phyloP scores from a whole-genome alignment of 2,113 vertebrate species.

The Toxotes jaculatrix region DNA sequence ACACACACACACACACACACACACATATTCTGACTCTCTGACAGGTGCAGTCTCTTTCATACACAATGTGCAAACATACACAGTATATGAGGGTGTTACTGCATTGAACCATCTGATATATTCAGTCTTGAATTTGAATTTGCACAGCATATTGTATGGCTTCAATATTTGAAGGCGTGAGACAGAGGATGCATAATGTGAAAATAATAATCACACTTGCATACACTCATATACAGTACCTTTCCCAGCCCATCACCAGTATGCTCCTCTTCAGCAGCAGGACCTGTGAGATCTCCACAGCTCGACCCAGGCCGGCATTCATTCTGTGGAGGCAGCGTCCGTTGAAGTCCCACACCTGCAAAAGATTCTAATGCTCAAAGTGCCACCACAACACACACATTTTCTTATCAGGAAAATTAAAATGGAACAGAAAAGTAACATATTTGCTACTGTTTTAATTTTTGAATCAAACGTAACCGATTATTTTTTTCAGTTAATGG shows the following conservation, averaged over 20 bases:
- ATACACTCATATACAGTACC: slow-evolving; percentile 40
- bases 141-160: not conserved
- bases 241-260: slow-evolving; percentile 80
- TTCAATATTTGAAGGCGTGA: not conserved
- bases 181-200: not conserved
- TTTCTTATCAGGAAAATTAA: not conserved
- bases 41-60: slow-evolving; percentile 6
- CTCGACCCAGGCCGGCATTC: slow-evolving; percentile 74
- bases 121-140: not conserved
- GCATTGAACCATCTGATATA: not conserved
- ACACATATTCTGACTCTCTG: slow-evolving; percentile 1
- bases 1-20: slow-evolving; percentile 14
- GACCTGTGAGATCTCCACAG: slow-evolving; percentile 81
- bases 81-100: not conserved
- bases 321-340: slow-evolving; percentile 85
- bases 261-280: slow-evolving; percentile 81
- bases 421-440: not conserved
- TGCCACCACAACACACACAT: not conserved
- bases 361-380: not conserved
- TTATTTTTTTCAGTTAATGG: not conserved
- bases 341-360: slow-evolving; percentile 88
- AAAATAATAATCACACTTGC: not conserved
- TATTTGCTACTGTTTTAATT: not conserved
- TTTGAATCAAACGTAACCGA: too few relatives aligned
- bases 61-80: not conserved